phyloP scores from a whole-genome alignment of 2,113 vertebrate genomes.

The Arenaria interpres region DNA sequence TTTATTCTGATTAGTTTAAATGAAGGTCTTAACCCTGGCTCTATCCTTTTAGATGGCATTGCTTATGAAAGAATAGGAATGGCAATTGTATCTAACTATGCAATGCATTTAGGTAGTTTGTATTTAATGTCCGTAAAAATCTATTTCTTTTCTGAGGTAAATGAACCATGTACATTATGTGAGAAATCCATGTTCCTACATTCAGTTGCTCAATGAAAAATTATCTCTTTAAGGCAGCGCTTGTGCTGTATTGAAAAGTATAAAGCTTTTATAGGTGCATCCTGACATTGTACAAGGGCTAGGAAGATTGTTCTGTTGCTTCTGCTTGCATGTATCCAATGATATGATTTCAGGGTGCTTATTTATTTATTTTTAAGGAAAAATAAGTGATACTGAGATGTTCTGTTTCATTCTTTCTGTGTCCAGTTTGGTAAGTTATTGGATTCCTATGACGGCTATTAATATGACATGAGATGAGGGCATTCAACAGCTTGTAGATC shows the following conservation, averaged over 20 bases:
- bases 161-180: background rate
- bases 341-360: background rate
- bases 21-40: conserved; percentile 12
- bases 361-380: background rate
- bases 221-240: background rate
- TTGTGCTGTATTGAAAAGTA: background rate
- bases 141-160: background rate
- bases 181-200: background rate
- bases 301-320: background rate
- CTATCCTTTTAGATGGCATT: background rate
- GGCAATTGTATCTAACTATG: background rate
- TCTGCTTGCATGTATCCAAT: background rate
- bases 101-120: background rate
- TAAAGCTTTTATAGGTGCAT: background rate
- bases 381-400: background rate
- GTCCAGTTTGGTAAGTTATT: background rate
- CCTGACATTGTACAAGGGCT: background rate
- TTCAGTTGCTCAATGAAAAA: background rate
- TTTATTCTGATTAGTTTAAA: conserved; percentile 41
- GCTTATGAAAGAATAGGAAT: background rate
- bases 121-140: background rate
- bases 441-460: background rate
- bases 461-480: background rate
- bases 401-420: background rate
- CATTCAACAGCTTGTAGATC: background rate